A percentile compares a stretch with the other conserved stretches of the same genome.
Evolutionary conservation across 2,888 invertebrate species (phyloP).

Genomic region (Caenorhabditis afra): DNA sequence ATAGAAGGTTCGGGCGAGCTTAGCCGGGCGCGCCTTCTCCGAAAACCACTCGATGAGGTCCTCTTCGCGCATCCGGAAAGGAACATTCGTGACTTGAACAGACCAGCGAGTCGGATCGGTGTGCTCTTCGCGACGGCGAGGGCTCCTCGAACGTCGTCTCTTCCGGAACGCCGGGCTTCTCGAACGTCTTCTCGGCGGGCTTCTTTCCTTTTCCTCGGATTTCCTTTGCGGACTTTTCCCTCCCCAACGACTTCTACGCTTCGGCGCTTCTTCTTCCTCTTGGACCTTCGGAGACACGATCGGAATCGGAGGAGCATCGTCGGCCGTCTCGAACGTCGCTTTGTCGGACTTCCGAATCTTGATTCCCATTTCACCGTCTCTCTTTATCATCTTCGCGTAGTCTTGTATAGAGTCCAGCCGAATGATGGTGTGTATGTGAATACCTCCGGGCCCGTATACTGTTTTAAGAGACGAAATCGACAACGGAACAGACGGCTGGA

Average conservation of each 20-base stretch:
- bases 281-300: slow-evolving; percentile 58
- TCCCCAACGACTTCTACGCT: slow-evolving; percentile 34
- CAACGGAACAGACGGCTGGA: slow-evolving; percentile 68
- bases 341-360: slow-evolving; percentile 65
- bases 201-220: slow-evolving; percentile 1
- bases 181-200: slow-evolving; percentile 34
- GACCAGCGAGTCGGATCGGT: slow-evolving; percentile 69
- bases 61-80: slow-evolving; percentile 69
- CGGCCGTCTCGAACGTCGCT: slow-evolving; percentile 64
- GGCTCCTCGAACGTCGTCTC: slow-evolving; percentile 32
- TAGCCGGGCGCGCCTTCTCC: slow-evolving; percentile 61
- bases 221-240: slow-evolving; percentile 12
- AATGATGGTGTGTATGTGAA: slow-evolving; percentile 69
- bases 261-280: slow-evolving; percentile 22
- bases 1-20: slow-evolving; percentile 65
- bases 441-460: slow-evolving; percentile 67
- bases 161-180: slow-evolving; percentile 24
- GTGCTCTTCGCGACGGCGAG: slow-evolving; percentile 32
- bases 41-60: slow-evolving; percentile 70
- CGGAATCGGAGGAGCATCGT: slow-evolving; percentile 82
- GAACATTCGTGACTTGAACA: slow-evolving; percentile 72
- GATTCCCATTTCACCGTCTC: slow-evolving; percentile 73
- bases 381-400: slow-evolving; percentile 60
- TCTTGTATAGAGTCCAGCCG: slow-evolving; percentile 66
- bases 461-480: slow-evolving; percentile 69